Base-by-base conservation (phyloP, 2,113 vertebrate genomes). In the Oreamnos americanus region DNA sequence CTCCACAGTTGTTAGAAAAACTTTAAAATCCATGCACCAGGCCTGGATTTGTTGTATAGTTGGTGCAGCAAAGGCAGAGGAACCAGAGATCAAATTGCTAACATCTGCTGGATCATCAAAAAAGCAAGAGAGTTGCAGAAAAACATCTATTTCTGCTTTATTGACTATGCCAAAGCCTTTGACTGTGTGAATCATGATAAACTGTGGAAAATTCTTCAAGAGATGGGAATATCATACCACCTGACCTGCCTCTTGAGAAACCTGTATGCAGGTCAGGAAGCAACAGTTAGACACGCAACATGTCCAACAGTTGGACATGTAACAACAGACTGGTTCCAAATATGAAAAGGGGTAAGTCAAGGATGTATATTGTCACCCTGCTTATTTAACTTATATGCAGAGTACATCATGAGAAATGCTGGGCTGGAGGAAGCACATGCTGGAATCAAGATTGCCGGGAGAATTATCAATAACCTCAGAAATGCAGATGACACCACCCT, bases 1-100 rank as follows among this genome's bases (percentile, higher is more conserved):
- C 98, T 98, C 97, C 98, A 98, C 98, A 99, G 98, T 98, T 98
- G 98, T 98, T 98, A 98, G 98, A 98, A 98, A 98, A 74, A 98
- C 98, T 93, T 94, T 96, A 95, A 98, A 99, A 98, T 23, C 87
- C 45, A 92, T 30, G 97, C 81, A 47, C 43, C 1, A 43, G 91
- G 93, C 62, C 36, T 43, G 36, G 36, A 43, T 43, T 76, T 39
- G 23, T 26, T 43, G 23, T 26, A 43, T 26, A 76, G 71, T 76
- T 76, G 23, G 23, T 43, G 2, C 43, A 43, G 21, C 64, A 67
- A 67, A 36, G 33, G 17, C 64, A 67, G 64, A 36, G 17, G 17
- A 67, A 67, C 33, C 8, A 67, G 64, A 36, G 64, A 36, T 67
- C 64, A 67, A 67, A 67, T 67, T 67, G 17, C 17, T 4, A 67